Evolutionary conservation across 2,888 invertebrate species (phyloP).

Genomic region (Tolmerus cingulatus): DNA sequence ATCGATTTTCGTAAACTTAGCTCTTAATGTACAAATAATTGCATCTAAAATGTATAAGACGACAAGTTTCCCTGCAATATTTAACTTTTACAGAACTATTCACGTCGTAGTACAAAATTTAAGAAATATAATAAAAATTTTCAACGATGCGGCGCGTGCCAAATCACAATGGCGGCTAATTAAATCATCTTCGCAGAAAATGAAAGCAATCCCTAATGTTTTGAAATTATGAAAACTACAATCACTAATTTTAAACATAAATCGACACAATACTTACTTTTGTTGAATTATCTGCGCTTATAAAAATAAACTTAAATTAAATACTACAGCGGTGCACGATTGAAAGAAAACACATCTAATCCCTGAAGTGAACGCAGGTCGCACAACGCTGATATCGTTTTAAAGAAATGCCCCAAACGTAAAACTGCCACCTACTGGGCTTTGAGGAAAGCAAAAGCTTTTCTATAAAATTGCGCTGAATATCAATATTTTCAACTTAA

Average conservation of each 20-base stretch:
- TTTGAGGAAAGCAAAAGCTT: background rate
- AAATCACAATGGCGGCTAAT: background rate
- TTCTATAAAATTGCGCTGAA: background rate
- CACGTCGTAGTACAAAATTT: background rate
- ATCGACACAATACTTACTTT: background rate
- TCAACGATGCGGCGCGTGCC: background rate
- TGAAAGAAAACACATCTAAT: background rate
- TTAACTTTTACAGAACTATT: background rate
- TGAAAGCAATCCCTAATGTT: background rate
- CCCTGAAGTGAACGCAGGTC: background rate
- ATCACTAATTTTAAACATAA: background rate
- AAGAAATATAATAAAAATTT: background rate
- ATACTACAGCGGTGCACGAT: background rate
- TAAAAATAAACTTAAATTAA: background rate
- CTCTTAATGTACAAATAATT: background rate
- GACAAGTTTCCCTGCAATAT: background rate
- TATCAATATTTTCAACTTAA: background rate
- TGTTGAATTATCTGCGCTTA: background rate
- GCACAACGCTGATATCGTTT: background rate
- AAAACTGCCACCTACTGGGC: background rate
- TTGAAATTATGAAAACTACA: background rate
- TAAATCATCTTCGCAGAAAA: background rate
- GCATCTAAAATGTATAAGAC: background rate
- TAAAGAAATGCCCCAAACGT: background rate
- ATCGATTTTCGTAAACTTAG: background rate